phyloP scores from a whole-genome alignment of 2,797 vertebrate genomes.

The Sarcoramphus papa region DNA sequence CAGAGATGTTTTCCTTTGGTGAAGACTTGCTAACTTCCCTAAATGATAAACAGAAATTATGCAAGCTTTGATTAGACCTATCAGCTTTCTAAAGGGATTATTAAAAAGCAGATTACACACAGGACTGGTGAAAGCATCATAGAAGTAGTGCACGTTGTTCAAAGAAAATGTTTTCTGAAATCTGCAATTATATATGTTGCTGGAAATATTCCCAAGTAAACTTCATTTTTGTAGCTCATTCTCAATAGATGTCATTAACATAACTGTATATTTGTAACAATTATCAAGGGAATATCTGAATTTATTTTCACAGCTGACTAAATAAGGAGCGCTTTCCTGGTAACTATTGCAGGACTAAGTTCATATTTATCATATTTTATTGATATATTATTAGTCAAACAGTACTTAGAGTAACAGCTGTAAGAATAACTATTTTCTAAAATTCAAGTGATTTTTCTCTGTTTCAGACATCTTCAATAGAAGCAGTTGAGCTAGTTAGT shows the following conservation, averaged over 20 bases:
- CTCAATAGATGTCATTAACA: neutral
- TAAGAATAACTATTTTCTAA: neutral
- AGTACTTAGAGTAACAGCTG: neutral
- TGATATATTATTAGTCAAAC: neutral
- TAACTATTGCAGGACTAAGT: neutral
- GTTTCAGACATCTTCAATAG: neutral
- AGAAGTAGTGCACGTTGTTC: rapidly evolving
- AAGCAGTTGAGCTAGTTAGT: neutral
- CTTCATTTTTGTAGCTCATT: neutral
- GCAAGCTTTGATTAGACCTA: neutral
- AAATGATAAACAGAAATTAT: slow-evolving; percentile 29
- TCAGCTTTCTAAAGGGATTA: neutral
- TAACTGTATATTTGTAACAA: neutral
- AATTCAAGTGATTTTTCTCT: neutral
- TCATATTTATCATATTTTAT: neutral
- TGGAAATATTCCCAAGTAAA: neutral
- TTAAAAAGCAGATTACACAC: neutral
- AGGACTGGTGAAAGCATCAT: neutral
- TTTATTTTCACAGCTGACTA: slow-evolving; percentile 8
- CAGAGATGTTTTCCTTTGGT: slow-evolving; percentile 8
- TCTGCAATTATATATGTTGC: neutral
- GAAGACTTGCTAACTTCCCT: neutral
- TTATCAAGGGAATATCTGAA: neutral
- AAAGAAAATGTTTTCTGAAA: neutral
- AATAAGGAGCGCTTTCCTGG: neutral